Percentiles rank a stretch among this genome's conserved stretches.
Conservation (phyloP, 53 echinoderm and acorn worm species). For the Temnopleurus reevesii region DNA sequence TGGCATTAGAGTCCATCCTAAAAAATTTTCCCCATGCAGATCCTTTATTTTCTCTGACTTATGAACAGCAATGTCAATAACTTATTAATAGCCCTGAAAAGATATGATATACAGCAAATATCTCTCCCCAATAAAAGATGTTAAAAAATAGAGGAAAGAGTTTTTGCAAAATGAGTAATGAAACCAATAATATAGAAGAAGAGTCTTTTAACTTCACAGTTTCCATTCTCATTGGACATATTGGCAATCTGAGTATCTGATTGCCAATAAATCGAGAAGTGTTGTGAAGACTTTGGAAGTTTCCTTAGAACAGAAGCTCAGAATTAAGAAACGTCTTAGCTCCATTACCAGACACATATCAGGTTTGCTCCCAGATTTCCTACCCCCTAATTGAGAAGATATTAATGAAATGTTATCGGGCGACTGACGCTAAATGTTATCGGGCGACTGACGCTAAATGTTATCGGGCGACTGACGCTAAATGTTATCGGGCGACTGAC, state of each 20-base stretch:
- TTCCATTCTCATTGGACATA: conserved; percentile 20
- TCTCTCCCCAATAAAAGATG: no score
- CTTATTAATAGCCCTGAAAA: no score
- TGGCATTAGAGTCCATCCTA: no score
- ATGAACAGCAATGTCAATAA: no score
- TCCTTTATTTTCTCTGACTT: no score
- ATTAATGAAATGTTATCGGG: background rate
- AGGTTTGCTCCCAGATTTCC: conserved; percentile 39
- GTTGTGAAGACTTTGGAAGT: conserved; percentile 28
- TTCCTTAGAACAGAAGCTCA: background rate
- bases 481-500: no score
- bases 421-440: no score
- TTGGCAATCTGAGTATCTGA: conserved; percentile 37
- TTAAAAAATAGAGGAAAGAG: no score
- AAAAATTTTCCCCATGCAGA: no score
- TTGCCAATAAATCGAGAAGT: conserved; percentile 6
- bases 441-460: no score
- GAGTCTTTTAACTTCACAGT: conserved; percentile 1
- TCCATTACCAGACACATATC: conserved; percentile 24
- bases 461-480: no score
- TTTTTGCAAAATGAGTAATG: background rate
- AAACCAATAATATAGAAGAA: background rate
- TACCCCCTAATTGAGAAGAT: conserved; percentile 14
- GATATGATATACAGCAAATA: no score
- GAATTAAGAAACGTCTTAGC: conserved; percentile 25